Percentiles rank a stretch among this genome's conserved stretches.
phyloP scores from a whole-genome alignment of 2,113 vertebrate genomes.

The Mesitornis unicolor region DNA sequence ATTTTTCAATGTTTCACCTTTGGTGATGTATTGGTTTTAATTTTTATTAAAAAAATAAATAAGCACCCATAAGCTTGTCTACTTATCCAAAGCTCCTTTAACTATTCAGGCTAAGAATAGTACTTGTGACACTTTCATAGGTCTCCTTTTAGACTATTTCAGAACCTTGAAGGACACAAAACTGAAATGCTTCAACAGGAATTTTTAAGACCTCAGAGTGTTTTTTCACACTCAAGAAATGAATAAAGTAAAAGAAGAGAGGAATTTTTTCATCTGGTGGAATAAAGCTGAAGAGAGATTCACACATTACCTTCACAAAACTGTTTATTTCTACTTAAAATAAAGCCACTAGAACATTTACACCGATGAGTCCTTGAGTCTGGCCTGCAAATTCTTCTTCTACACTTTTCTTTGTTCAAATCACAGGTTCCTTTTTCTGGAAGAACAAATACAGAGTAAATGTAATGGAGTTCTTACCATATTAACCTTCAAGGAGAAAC shows the following conservation, averaged over 20 bases:
- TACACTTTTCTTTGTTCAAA: constrained; percentile 63
- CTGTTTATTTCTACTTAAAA: constrained; percentile 77
- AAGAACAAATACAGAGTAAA: constrained; percentile 19
- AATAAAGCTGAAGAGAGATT: not conserved
- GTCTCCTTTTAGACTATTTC: not conserved
- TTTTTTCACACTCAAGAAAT: not conserved
- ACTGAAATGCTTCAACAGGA: not conserved
- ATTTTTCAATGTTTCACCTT: not conserved
- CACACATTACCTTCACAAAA: constrained; percentile 84
- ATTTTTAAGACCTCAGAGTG: not conserved
- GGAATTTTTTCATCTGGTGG: not conserved
- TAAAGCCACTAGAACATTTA: constrained; percentile 81
- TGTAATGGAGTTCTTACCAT: not conserved
- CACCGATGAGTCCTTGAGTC: constrained; percentile 61
- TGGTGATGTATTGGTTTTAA: not conserved
- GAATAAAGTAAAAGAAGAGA: not conserved
- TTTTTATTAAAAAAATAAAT: not conserved
- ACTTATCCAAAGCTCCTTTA: not conserved
- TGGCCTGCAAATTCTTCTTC: constrained; percentile 66
- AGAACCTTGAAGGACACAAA: not conserved
- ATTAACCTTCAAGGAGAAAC: not conserved
- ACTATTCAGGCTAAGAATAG: not conserved
- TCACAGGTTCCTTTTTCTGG: constrained; percentile 70
- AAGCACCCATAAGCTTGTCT: not conserved
- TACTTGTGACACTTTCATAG: not conserved